Evolutionary conservation across 2,888 invertebrate genomes (phyloP).

Genomic region (Nebria brevicollis): DNA sequence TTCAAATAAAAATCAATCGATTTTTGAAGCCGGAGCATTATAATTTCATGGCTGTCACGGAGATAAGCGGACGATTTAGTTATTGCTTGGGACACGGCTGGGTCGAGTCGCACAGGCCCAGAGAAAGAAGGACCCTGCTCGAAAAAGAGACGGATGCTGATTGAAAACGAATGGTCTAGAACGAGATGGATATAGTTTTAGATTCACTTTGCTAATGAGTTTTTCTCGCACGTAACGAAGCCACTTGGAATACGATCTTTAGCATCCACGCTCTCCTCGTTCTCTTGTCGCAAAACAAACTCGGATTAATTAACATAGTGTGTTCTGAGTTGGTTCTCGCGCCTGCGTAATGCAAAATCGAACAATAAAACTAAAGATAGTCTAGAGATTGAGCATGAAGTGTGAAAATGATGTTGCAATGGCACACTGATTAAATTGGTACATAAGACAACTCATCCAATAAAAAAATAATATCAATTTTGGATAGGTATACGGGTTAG

Average conservation of each 20-base stretch:
- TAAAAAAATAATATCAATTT: no score
- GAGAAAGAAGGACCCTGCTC: neutral
- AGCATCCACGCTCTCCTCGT: constrained; percentile 21
- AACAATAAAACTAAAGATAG: neutral
- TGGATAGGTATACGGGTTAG: no score
- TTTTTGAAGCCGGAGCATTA: constrained; percentile 40
- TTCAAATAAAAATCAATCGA: constrained; percentile 46
- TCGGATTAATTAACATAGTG: constrained; percentile 16
- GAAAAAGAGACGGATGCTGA: neutral
- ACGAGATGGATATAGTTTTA: neutral
- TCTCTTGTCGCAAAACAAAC: constrained; percentile 13
- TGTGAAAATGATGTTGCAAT: constrained; percentile 10
- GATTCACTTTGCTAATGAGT: constrained; percentile 40
- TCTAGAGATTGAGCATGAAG: neutral
- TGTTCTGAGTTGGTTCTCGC: neutral
- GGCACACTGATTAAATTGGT: neutral
- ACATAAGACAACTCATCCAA: no score
- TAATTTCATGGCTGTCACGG: constrained; percentile 44
- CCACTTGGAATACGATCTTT: constrained; percentile 1
- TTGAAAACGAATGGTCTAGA: neutral
- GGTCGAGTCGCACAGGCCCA: neutral
- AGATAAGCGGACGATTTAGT: constrained; percentile 43
- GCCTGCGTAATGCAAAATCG: neutral
- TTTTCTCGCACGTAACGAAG: constrained; percentile 41
- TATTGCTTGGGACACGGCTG: constrained; percentile 23